Evolutionary conservation across 2,113 vertebrate species (phyloP), one percentile per base, ranked within the genome.

Genomic region (Corythornis madagascariensis): DNA sequence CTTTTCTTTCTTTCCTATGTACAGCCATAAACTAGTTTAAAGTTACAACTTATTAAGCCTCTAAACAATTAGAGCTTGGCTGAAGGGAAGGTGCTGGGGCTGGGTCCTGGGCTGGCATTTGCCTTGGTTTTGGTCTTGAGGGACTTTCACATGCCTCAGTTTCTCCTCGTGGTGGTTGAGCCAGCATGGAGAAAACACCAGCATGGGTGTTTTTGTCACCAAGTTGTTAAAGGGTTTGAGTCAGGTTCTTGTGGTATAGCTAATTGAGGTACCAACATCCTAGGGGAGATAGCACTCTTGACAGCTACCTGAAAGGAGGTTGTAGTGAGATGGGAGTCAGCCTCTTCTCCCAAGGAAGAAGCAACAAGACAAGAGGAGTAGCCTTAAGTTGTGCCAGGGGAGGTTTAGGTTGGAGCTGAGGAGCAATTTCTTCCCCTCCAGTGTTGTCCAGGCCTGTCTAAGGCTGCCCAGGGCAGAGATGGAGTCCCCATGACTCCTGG

Each of bases 21-120:
- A 89, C 73, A 75, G 57, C 94, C 61, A 86, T 94, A 95, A 96
- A 96, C 83, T 83, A 79, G 94, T 96, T 95, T 92, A 85, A 93
- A 95, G 94, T 94, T 96, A 91, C 87, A 96, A 92, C 87, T 93
- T 95, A 96, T 95, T 90, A 95, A 96, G 67, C 88, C 55, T 92
- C 73, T 74, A 94, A 95, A 94, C 93, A 96, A 94, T 90, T 91
- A 95, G 85, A 95, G 48, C 52, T 73, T 38, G 67, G 73, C 88
- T 85, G 71, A 3, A 2, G 90, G 45, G 50, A 53, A 42, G 72
- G 79, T 5, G 5, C 45, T 70, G 77, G 60, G 69, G 43, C 61
- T 91, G 77, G 9, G 61, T 26, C 24, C 26, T 5, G 6, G 13
- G 57, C 29, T 70, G 70, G 63, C 31, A 10, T 50, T 90, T 74